Evolutionary conservation across 37 sponge, comb jelly and placozoan genomes (phyloP).

Genomic region (Haliclona indistincta): DNA sequence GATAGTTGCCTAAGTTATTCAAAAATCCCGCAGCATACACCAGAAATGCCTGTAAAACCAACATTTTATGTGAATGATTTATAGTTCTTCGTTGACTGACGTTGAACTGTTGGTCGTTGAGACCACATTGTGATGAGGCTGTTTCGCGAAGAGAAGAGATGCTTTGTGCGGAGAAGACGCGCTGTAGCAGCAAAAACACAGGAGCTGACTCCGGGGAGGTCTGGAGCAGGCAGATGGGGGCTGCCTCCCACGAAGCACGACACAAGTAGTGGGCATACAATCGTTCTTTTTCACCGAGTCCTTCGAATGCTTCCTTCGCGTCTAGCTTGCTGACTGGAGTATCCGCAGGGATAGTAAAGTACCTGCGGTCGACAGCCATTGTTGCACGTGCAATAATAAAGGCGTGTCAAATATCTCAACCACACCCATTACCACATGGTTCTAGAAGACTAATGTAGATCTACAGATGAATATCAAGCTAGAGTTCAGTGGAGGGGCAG

Average conservation of each 20-base stretch:
- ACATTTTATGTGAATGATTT: not conserved
- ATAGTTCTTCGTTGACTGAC: conserved; percentile 5
- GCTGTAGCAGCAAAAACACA: conserved; percentile 73
- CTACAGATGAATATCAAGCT: conserved; percentile 60
- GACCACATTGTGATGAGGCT: not conserved
- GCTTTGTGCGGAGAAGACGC: conserved; percentile 60
- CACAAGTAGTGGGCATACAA: conserved; percentile 86
- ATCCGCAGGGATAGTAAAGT: conserved; percentile 45
- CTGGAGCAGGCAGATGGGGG: conserved; percentile 81
- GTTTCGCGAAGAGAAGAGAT: conserved; percentile 40
- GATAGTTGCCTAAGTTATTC: conserved; percentile 89
- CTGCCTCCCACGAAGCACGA: conserved; percentile 80
- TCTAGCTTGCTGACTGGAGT: conserved; percentile 77
- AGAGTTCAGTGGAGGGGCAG: conserved; percentile 97
- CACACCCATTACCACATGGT: too few relatives aligned
- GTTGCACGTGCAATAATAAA: too few relatives aligned
- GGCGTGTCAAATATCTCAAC: too few relatives aligned
- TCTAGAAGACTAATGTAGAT: too few relatives aligned
- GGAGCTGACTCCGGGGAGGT: conserved; percentile 85
- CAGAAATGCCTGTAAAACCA: conserved; percentile 51
- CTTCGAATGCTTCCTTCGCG: conserved; percentile 67
- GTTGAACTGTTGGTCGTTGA: conserved; percentile 66
- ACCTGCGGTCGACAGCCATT: conserved; percentile 25
- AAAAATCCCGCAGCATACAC: conserved; percentile 78
- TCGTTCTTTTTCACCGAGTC: conserved; percentile 67